Evolutionary conservation across 2,113 vertebrate genomes (phyloP).

Genomic region (Perognathus longimembris): DNA sequence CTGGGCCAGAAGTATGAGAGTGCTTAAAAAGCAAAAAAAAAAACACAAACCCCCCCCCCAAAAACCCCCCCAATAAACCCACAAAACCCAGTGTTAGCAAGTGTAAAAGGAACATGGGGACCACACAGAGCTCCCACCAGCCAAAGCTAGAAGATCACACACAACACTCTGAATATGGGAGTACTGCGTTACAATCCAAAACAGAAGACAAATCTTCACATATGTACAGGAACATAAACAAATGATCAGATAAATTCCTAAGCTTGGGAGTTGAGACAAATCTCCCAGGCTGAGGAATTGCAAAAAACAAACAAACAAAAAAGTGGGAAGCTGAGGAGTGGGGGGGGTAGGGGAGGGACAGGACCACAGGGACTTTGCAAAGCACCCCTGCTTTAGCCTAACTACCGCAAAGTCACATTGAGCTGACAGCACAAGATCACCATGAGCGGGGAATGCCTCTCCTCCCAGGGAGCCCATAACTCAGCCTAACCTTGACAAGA

Average conservation of each 20-base stretch:
- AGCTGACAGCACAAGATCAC: neutral
- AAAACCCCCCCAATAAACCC: too few species aligned
- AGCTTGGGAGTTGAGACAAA: neutral
- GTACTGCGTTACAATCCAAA: neutral
- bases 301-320: too few species aligned
- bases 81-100: neutral
- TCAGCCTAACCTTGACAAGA: constrained; percentile 7
- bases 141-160: neutral
- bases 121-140: neutral
- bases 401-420: neutral
- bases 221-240: neutral
- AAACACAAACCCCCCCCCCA: too few species aligned
- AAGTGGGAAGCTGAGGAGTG: neutral
- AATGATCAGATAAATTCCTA: neutral
- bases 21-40: neutral
- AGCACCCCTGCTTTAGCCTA: neutral
- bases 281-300: neutral
- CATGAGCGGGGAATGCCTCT: neutral
- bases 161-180: neutral
- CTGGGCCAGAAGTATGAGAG: neutral
- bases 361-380: neutral
- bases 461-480: neutral
- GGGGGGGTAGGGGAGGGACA: fast-evolving
- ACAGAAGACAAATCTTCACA: neutral
- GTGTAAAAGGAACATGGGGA: neutral